Conservation (phyloP, 30 jellyfish, hydroid and myxozoan species). For the Turritopsis dohrnii region DNA sequence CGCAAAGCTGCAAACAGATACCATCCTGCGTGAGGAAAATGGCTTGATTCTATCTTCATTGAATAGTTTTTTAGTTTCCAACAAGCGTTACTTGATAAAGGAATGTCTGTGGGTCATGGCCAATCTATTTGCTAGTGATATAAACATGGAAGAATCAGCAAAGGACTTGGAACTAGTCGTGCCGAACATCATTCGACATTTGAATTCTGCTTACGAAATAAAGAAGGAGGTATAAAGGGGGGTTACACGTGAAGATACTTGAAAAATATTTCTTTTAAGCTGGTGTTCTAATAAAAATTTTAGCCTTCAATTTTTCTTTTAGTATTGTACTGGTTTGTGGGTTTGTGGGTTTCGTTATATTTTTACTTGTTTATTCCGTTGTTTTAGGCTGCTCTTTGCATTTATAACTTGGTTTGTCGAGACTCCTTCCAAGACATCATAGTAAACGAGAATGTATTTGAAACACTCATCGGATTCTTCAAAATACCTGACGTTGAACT, state of each 20-base stretch:
- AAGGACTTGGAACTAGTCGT: conserved; percentile 11
- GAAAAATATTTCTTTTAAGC: too few species aligned
- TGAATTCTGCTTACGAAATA: conserved; percentile 41
- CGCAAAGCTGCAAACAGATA: neutral
- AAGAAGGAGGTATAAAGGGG: conserved; percentile 69
- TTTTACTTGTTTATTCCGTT: neutral
- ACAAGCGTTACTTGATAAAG: conserved; percentile 40
- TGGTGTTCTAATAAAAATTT: too few species aligned
- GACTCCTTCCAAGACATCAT: neutral
- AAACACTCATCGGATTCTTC: conserved; percentile 11
- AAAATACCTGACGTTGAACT: conserved; percentile 26
- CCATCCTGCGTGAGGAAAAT: conserved; percentile 12
- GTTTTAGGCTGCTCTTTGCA: conserved; percentile 36
- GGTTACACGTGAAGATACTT: too few species aligned
- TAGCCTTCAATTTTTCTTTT: too few species aligned
- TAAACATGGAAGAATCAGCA: neutral
- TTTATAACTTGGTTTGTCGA: conserved; percentile 18
- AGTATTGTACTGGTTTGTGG: neutral
- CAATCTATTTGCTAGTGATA: conserved; percentile 39
- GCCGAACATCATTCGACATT: conserved; percentile 30
- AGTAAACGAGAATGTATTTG: neutral
- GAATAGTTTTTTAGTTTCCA: conserved; percentile 28
- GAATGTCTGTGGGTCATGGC: conserved; percentile 69
- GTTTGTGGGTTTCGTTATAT: neutral
- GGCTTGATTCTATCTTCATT: conserved; percentile 20